Conservation (phyloP, 2,797 vertebrate species). For the Sternotherus odoratus region DNA sequence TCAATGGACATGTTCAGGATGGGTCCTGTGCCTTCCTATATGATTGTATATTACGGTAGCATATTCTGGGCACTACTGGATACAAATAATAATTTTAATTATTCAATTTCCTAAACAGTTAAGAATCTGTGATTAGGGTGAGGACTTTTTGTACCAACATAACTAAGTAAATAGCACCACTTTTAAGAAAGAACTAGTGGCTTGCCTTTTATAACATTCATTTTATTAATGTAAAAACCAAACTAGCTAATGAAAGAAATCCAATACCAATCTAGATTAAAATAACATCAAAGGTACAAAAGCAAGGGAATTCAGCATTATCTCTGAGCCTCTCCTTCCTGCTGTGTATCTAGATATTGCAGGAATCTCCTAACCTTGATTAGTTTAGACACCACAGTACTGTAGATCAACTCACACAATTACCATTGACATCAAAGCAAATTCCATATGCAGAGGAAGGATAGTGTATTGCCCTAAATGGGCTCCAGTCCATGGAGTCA, state of each 20-base stretch:
- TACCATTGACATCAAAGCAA: constrained; percentile 69
- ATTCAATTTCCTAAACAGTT: not conserved
- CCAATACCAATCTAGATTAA: constrained; percentile 69
- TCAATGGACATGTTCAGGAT: not conserved
- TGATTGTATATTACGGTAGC: not conserved
- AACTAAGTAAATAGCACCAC: constrained; percentile 24
- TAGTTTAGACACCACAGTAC: constrained; percentile 71
- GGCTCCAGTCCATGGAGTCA: not conserved
- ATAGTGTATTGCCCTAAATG: not conserved
- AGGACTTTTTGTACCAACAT: constrained; percentile 19
- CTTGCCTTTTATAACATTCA: not conserved
- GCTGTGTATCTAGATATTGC: constrained; percentile 69
- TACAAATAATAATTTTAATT: not conserved
- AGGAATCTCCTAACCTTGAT: constrained; percentile 69
- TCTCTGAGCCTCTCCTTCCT: constrained; percentile 67
- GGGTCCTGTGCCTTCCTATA: not conserved
- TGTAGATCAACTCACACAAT: constrained; percentile 66
- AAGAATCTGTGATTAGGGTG: not conserved
- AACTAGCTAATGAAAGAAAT: constrained; percentile 38
- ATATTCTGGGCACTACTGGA: not conserved
- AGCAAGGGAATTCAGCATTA: constrained; percentile 69
- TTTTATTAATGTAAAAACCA: constrained; percentile 45
- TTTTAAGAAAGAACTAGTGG: constrained; percentile 30
- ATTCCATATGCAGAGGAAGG: not conserved
- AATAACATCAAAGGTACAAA: constrained; percentile 74